Percentiles rank a stretch among this genome's conserved stretches.
phyloP scores from a whole-genome alignment of 2,797 vertebrate genomes.

The Florisuga fusca region DNA sequence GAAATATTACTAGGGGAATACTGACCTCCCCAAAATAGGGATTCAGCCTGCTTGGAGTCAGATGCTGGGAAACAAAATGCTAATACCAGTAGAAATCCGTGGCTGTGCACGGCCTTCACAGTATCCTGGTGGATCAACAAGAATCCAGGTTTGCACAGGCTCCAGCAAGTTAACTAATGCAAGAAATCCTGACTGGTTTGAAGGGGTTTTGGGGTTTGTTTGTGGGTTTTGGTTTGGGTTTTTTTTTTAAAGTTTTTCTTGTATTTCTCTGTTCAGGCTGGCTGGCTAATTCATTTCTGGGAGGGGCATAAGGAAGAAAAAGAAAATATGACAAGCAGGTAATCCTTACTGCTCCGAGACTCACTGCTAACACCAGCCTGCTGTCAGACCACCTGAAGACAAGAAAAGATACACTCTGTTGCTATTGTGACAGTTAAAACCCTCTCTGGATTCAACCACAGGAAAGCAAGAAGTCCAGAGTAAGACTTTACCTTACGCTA shows the following conservation, averaged over 20 bases:
- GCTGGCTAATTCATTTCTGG: not conserved
- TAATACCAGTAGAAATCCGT: not conserved
- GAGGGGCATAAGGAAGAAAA: not conserved
- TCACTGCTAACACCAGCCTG: not conserved
- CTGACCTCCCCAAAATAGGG: not conserved
- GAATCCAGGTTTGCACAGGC: not conserved
- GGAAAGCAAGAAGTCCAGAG: not conserved
- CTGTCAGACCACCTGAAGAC: not conserved
- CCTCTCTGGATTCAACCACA: not conserved
- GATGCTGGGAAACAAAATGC: not conserved
- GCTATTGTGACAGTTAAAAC: not conserved
- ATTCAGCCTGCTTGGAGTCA: not conserved
- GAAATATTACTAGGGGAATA: not conserved
- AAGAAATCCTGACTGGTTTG: not conserved
- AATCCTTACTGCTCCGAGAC: not conserved
- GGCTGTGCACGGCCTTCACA: not conserved
- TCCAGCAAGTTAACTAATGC: not conserved
- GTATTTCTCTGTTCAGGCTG: not conserved
- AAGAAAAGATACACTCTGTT: not conserved
- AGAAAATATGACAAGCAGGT: not conserved
- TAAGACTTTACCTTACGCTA: not conserved
- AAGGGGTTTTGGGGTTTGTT: too few species aligned
- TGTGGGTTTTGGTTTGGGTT: too few species aligned
- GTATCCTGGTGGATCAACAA: not conserved
- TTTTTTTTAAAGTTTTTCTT: not conserved